phyloP scores from a whole-genome alignment of 30 jellyfish, hydroid and myxozoan genomes.

The Calvadosia cruxmelitensis region DNA sequence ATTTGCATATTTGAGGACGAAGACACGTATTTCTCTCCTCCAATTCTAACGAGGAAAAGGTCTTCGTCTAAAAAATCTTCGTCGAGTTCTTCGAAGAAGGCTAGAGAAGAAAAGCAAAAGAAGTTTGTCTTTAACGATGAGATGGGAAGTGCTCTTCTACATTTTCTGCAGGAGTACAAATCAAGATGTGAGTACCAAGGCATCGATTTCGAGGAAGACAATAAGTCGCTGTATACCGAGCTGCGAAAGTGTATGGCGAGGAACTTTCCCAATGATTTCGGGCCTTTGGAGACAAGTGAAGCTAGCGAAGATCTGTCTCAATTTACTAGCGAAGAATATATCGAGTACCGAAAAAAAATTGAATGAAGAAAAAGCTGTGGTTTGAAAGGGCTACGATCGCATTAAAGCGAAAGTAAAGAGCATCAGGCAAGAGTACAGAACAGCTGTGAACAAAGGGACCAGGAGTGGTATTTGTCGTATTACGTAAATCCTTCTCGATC shows the following conservation, averaged over 20 bases:
- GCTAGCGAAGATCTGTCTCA: background rate
- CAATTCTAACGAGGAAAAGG: too few relatives aligned
- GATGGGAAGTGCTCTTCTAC: conserved; percentile 1
- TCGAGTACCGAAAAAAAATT: background rate
- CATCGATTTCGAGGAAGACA: conserved; percentile 13
- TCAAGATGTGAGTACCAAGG: conserved; percentile 10
- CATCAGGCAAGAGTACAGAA: conserved; percentile 32
- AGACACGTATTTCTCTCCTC: too few relatives aligned
- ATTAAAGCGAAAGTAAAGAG: conserved; percentile 51
- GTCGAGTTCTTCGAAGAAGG: too few relatives aligned
- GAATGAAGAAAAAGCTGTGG: background rate
- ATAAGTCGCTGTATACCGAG: background rate
- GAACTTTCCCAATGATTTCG: conserved; percentile 17
- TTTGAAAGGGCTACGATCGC: conserved; percentile 26
- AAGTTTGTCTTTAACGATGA: conserved; percentile 12
- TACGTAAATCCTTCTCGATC: too few relatives aligned
- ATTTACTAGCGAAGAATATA: background rate
- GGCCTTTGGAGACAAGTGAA: conserved; percentile 1
- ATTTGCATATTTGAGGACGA: too few relatives aligned
- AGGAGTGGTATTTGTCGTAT: conserved; percentile 54
- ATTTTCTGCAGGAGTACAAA: background rate
- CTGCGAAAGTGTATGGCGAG: conserved; percentile 11
- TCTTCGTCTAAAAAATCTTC: too few relatives aligned
- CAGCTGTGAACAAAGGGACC: conserved; percentile 48
- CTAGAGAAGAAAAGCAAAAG: too few relatives aligned